Conservation (phyloP, 2,797 vertebrate genomes). For the Amazonetta brasiliensis region DNA sequence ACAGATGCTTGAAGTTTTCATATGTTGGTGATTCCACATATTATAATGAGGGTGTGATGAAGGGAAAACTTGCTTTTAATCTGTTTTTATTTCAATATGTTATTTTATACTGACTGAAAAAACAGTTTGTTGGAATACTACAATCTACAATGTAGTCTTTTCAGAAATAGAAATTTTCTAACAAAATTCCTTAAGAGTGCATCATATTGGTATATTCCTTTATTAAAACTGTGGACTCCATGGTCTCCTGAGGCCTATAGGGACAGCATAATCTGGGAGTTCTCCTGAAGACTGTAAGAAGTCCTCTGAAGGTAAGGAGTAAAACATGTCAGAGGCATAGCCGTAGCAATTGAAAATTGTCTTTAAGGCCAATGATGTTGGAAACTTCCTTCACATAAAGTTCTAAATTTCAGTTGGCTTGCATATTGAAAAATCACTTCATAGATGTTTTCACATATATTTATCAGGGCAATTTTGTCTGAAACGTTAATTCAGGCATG, state of each 20-base stretch:
- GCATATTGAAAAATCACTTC: neutral
- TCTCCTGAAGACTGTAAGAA: slow-evolving; percentile 58
- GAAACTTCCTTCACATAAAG: neutral
- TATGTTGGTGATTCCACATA: neutral
- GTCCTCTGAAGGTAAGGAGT: slow-evolving; percentile 50
- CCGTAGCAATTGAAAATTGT: neutral
- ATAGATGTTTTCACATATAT: neutral
- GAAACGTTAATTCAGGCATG: slow-evolving; percentile 14
- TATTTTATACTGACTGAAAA: slow-evolving; percentile 29
- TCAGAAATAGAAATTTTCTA: slow-evolving; percentile 60
- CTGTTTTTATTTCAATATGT: slow-evolving; percentile 22
- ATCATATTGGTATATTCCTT: slow-evolving; percentile 48
- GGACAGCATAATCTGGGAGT: slow-evolving; percentile 43
- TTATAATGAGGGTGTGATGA: neutral
- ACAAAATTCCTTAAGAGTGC: slow-evolving; percentile 63
- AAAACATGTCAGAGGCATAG: neutral
- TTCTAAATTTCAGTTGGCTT: slow-evolving; percentile 39
- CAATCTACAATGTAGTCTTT: slow-evolving; percentile 58
- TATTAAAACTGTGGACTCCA: slow-evolving; percentile 60
- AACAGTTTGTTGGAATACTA: slow-evolving; percentile 30
- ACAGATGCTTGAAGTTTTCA: neutral
- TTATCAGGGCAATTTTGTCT: neutral
- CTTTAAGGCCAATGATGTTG: neutral
- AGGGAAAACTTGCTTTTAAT: slow-evolving; percentile 2
- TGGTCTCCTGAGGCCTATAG: slow-evolving; percentile 62